These are phyloP conservation scores for Acropora tenuis DNA, from an alignment of 64 coral and sea anemone species.

Conservation along the genomic window DNA sequence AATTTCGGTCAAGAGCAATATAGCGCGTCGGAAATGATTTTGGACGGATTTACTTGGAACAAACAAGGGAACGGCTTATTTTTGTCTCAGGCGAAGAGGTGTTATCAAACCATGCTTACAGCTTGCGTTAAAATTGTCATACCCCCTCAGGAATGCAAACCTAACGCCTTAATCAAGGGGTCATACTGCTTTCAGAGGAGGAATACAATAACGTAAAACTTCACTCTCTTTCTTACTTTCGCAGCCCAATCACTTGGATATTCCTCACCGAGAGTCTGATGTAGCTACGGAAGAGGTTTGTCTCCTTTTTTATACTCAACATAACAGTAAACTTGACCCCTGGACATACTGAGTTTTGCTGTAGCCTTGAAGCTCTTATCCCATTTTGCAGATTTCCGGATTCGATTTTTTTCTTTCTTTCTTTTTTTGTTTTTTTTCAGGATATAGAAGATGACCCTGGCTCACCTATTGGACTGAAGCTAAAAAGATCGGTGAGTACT, in stretches of 20 bases:
- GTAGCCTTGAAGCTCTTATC: not conserved
- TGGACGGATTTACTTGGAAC: too few species aligned
- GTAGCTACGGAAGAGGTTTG: constrained; percentile 27
- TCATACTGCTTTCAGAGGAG: too few species aligned
- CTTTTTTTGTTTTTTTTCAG: not conserved
- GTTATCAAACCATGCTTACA: too few species aligned
- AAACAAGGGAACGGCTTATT: too few species aligned
- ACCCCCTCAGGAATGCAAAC: too few species aligned
- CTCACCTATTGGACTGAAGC: not conserved
- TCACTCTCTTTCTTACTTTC: not conserved
- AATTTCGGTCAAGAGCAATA: too few species aligned
- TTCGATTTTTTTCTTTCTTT: not conserved
- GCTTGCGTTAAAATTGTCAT: too few species aligned
- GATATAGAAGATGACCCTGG: constrained; percentile 31
- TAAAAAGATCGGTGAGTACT: constrained; percentile 23
- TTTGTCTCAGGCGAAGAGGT: too few species aligned
- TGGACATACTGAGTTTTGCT: too few species aligned
- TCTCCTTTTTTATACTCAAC: not conserved
- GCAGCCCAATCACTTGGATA: constrained; percentile 14
- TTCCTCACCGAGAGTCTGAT: constrained; percentile 25
- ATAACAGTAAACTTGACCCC: not conserved
- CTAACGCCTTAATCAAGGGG: too few species aligned
- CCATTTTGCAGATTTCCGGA: not conserved
- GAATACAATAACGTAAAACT: not conserved
- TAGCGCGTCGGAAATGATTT: too few species aligned